Percentiles rank a stretch among this genome's conserved stretches.
Conservation (phyloP, 2,113 vertebrate species). For the Perccottus glenii region DNA sequence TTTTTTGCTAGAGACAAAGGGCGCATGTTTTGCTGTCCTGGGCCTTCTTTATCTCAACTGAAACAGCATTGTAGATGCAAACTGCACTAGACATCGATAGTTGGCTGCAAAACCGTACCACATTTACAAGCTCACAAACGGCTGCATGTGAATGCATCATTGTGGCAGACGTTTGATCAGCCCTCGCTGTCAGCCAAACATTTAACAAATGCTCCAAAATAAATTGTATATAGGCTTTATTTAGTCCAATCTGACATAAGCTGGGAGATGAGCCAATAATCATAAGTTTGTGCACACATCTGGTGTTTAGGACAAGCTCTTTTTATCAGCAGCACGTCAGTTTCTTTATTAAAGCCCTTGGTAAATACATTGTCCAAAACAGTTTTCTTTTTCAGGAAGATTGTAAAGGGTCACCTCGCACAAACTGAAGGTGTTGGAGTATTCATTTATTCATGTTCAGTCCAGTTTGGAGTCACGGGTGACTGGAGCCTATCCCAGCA, state of each 20-base stretch:
- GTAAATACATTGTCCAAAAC: background rate
- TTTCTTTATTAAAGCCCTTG: conserved; percentile 2
- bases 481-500: too few relatives aligned
- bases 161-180: conserved; percentile 5
- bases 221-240: background rate
- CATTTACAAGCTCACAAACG: background rate
- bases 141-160: conserved; percentile 1
- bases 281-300: conserved; percentile 16
- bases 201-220: background rate
- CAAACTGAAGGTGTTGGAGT: too few relatives aligned
- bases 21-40: background rate
- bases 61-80: background rate
- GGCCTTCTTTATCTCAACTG: background rate
- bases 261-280: background rate
- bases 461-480: too few relatives aligned
- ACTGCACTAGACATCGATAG: background rate
- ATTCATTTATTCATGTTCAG: too few relatives aligned
- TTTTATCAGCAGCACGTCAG: conserved; percentile 6
- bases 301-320: conserved; percentile 23
- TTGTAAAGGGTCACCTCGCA: background rate
- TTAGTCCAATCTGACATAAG: background rate
- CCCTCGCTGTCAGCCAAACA: background rate
- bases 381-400: background rate
- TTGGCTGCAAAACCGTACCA: background rate
- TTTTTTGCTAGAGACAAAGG: background rate